Evolutionary conservation across 2,888 invertebrate species (phyloP), one percentile per base, ranked within the genome.

Genomic region (Torymus tubicola): DNA sequence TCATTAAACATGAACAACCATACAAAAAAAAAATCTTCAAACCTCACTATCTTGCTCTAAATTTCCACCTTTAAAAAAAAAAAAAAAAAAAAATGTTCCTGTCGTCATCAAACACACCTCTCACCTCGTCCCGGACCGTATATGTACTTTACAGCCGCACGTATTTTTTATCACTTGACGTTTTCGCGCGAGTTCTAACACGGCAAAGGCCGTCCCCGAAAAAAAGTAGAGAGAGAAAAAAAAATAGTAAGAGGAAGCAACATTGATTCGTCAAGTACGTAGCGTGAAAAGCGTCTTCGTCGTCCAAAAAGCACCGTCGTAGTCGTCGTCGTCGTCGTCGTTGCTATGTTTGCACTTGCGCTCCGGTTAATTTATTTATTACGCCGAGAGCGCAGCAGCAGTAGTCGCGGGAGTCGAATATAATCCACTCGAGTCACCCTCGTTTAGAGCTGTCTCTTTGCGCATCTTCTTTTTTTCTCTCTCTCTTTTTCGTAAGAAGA

Each of bases 301-400:
- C 24, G 55, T n/a, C 21, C 55, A 31, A 50, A 31, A 50, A 55
- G 57, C 31, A 14, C 10, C 31, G n/a, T n/a, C n/a, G n/a, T n/a
- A n/a, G n/a, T n/a, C n/a, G n/a, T n/a, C n/a, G n/a, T n/a, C n/a
- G n/a, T n/a, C n/a, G n/a, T n/a, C n/a, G n/a, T n/a, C n/a, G n/a
- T n/a, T n/a, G n/a, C 55, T 11, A 53, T 72, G 67, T 53, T 72
- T 71, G 53, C 53, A 31, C 78, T n/a, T n/a, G 68, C 67, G 21
- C 73, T 73, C 31, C 52, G 71, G 65, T 78, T 72, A 78, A 78
- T 78, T 78, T 72, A 78, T 72, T 67, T 72, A 71, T 65, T 58
- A 21, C 72, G 61, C 60, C 72, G 24, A 18, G n/a, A n/a, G 72
- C 63, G 24, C 24, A 24, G 24, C 13, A 14, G 67, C 16, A 65